These are phyloP conservation scores for Mus minutoides DNA, from an alignment of 2,797 vertebrate species.

Conservation along the genomic window DNA sequence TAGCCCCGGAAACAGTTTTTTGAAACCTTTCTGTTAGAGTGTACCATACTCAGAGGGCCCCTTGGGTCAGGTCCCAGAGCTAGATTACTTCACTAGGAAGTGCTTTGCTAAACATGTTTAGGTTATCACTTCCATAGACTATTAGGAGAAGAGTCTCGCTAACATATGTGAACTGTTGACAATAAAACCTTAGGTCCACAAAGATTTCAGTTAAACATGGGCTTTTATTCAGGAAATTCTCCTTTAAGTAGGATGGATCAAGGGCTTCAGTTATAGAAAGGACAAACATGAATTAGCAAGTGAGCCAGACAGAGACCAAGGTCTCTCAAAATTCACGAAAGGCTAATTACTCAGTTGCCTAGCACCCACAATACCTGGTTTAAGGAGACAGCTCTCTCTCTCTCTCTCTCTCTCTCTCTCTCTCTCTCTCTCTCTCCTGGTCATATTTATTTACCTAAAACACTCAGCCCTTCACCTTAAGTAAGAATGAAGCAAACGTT, in stretches of 20 bases:
- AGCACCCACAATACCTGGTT: not conserved
- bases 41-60: conserved; percentile 22
- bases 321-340: not conserved
- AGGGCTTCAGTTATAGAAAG: not conserved
- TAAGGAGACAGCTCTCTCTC: not conserved
- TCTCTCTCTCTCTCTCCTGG: not conserved
- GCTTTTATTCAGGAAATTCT: conserved; percentile 21
- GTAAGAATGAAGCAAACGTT: conserved; percentile 32
- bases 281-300: not conserved
- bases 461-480: not conserved
- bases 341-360: not conserved
- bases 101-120: not conserved
- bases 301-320: not conserved
- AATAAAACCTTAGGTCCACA: conserved; percentile 28
- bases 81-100: not conserved
- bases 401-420: too few species aligned
- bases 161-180: not conserved
- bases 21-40: not conserved
- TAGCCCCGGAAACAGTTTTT: conserved; percentile 3
- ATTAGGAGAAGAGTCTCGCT: not conserved
- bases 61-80: not conserved
- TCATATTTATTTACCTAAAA: not conserved
- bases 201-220: conserved; percentile 27
- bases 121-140: not conserved
- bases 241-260: not conserved